Evolutionary conservation across 2,888 invertebrate species (phyloP), one percentile per base, ranked within the genome.

Genomic region (Papilio elwesi): DNA sequence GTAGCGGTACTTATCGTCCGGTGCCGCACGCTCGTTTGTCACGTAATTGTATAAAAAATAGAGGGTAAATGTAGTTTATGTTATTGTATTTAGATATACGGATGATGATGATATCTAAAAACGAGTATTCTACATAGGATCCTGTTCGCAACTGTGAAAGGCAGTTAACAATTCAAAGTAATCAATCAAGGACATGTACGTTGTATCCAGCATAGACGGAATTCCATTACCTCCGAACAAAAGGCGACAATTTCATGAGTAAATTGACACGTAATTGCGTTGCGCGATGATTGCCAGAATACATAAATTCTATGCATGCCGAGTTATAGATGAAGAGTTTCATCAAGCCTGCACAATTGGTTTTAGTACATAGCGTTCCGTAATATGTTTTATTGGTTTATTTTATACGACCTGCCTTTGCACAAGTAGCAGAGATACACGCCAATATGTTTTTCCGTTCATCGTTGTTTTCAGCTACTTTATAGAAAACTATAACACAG

Each of bases 161-260:
- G 36, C n/a, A 65, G 26, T 65, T 62, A 62, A 49, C 65, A 65
- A 49, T 51, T 65, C 65, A 51, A 65, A 51, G 51, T 65, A 51
- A 65, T 65, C 65, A 51, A 65, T 65, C 36, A 51, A 65, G 51
- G 51, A 49, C 49, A n/a, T 65, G 65, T 36, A 49, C 36, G 49
- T 65, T 49, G 51, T 51, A 65, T 65, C 65, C 65, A 38, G 38
- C 51, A 65, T 51, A 65, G 65, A 64, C 26, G 65, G 65, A 65
- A 51, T 36, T 65, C 51, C 49, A 65, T 65, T 65, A 65, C 65
- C 26, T 51, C 43, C 43, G 65, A 65, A 65, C 65, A 65, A 65
- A 65, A 65, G 65, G n/a, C 49, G 51, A 65, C 65, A 65, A 65
- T 65, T 65, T 65, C 65, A 65, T 49, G 51, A 65, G 49, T 65